These are phyloP conservation scores for Acinonyx jubatus DNA, from an alignment of 2,113 vertebrate species.

Conservation along the genomic window DNA sequence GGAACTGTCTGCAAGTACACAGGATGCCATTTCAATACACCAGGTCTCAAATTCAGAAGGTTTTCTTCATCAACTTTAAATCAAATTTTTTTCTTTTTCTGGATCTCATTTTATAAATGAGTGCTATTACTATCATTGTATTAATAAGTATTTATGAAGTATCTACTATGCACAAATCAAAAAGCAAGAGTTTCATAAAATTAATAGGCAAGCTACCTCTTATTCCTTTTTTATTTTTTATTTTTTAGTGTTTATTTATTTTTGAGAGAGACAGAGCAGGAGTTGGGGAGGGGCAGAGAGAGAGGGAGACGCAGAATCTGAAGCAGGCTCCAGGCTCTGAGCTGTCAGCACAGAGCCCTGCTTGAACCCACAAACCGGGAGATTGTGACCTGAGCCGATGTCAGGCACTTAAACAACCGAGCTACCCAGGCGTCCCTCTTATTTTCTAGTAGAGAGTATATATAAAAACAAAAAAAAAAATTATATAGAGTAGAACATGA, in stretches of 20 bases:
- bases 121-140: background rate
- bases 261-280: no score
- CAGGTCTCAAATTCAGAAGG: background rate
- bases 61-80: background rate
- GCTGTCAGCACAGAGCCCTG: no score
- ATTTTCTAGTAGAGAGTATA: background rate
- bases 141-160: background rate
- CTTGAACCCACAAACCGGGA: no score
- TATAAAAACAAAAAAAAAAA: background rate
- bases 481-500: background rate
- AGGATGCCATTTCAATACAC: background rate
- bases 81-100: background rate
- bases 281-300: no score
- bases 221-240: background rate
- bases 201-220: background rate
- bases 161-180: background rate
- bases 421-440: background rate
- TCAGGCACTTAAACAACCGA: no score
- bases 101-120: background rate
- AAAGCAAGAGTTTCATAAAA: background rate
- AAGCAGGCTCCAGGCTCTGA: no score
- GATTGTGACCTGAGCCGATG: no score
- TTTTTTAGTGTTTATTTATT: no score
- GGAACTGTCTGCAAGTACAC: background rate
- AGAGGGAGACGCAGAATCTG: no score